Evolutionary conservation across 35 echinoderm and acorn worm genomes (phyloP).

Genomic region (Antedon bifida): DNA sequence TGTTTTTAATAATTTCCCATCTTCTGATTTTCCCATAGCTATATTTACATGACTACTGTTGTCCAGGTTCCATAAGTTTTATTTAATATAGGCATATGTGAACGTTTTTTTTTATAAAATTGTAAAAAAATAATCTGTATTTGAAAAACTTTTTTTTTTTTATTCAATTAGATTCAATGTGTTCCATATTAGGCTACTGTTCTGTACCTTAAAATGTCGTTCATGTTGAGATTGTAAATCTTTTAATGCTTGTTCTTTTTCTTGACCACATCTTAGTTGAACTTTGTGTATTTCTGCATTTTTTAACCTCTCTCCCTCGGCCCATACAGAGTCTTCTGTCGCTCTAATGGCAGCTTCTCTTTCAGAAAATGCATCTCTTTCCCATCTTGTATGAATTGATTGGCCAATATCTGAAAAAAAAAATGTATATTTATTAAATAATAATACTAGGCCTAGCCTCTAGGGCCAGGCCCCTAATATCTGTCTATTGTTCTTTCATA

Average conservation of each 20-base stretch:
- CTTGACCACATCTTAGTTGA: conserved; percentile 14
- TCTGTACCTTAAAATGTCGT: conserved; percentile 47
- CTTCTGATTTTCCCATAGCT: no score
- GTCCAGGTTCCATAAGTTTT: no score
- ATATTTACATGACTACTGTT: no score
- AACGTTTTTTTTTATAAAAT: no score
- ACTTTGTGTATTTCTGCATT: conserved; percentile 61
- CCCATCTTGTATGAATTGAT: conserved; percentile 58
- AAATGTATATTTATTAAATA: background rate
- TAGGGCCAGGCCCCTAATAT: no score
- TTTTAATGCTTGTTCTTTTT: conserved; percentile 40
- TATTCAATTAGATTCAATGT: no score
- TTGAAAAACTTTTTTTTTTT: no score
- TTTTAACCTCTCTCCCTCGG: conserved; percentile 64
- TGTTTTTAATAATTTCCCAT: no score
- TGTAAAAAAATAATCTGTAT: no score
- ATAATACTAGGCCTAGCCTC: background rate
- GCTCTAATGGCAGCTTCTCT: conserved; percentile 38
- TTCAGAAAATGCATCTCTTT: conserved; percentile 30
- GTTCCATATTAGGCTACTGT: no score
- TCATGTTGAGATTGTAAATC: conserved; percentile 46
- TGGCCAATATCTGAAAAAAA: conserved; percentile 55
- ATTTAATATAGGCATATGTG: no score
- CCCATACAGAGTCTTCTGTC: conserved; percentile 66
- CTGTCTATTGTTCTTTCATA: no score